Percentiles rank a stretch among this genome's conserved stretches.
phyloP scores from a whole-genome alignment of 37 sponge, comb jelly and placozoan genomes.

The Halisarca cf. caerulea region DNA sequence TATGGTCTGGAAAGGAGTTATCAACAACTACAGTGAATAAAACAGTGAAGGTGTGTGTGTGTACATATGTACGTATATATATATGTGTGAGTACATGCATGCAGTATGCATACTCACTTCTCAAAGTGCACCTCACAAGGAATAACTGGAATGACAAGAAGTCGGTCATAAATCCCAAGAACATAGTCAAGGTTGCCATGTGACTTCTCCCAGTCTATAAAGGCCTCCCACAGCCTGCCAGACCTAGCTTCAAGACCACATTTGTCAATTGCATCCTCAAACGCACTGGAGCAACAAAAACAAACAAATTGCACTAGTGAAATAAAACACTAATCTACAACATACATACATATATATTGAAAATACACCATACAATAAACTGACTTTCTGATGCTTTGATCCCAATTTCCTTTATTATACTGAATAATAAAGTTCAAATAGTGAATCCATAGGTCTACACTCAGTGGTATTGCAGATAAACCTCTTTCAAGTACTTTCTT shows the following conservation, averaged over 20 bases:
- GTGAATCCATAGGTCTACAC: conserved; percentile 89
- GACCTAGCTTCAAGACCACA: conserved; percentile 88
- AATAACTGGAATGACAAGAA: conserved; percentile 74
- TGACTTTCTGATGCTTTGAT: neutral
- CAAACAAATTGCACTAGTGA: too few species aligned
- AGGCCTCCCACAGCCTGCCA: conserved; percentile 79
- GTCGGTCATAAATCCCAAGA: conserved; percentile 56
- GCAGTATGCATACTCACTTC: conserved; percentile 45
- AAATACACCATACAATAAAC: neutral
- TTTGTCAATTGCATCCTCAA: conserved; percentile 57
- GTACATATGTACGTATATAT: too few species aligned
- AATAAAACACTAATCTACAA: too few species aligned
- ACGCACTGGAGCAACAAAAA: conserved; percentile 48
- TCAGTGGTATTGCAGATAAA: conserved; percentile 82
- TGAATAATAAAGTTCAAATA: conserved; percentile 63
- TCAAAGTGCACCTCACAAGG: conserved; percentile 67
- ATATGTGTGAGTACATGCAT: too few species aligned
- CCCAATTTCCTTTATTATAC: neutral
- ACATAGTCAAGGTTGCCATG: conserved; percentile 42
- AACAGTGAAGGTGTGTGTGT: too few species aligned
- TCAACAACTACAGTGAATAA: too few species aligned
- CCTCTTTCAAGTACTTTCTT: conserved; percentile 73
- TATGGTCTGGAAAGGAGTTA: too few species aligned
- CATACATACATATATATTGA: neutral
- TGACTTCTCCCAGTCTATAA: conserved; percentile 75